These are phyloP conservation scores for Bombycilla garrulus DNA, from an alignment of 2,113 vertebrate species.

Conservation along the genomic window DNA sequence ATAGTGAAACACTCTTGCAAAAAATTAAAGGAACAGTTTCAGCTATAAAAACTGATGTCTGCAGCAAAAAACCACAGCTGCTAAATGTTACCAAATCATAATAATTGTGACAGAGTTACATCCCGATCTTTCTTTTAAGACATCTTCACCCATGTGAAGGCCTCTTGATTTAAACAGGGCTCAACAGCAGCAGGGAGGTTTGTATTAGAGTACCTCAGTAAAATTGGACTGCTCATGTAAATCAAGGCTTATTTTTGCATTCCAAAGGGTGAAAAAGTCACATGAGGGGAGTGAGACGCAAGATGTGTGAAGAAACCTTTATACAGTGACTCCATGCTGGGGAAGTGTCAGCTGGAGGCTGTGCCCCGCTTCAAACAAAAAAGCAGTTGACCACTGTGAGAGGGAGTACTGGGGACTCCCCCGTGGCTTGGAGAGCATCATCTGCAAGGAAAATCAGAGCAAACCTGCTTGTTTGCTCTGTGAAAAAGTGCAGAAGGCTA, in stretches of 20 bases:
- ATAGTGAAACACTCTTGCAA: constrained; percentile 3
- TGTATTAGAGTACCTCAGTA: constrained; percentile 3
- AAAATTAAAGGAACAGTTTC: constrained; percentile 57
- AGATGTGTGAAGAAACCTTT: background rate
- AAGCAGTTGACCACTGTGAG: background rate
- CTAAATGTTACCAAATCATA: constrained; percentile 62
- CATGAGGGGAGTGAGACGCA: background rate
- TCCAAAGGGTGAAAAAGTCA: constrained; percentile 8
- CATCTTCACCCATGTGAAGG: constrained; percentile 32
- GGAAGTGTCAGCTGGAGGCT: background rate
- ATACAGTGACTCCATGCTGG: background rate
- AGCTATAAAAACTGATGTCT: constrained; percentile 54
- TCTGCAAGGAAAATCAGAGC: background rate
- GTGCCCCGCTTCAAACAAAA: background rate
- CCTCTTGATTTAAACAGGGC: constrained; percentile 56
- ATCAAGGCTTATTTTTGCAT: constrained; percentile 41
- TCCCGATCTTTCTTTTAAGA: constrained; percentile 26
- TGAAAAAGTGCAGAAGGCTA: background rate
- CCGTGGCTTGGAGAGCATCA: fast-evolving
- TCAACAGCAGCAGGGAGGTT: background rate
- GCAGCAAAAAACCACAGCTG: constrained; percentile 39
- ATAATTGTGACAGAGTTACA: constrained; percentile 53
- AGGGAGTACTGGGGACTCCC: background rate
- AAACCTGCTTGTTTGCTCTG: background rate
- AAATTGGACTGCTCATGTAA: constrained; percentile 14